Evolutionary conservation across 2,888 invertebrate genomes (phyloP).

Genomic region (Lithophane leautieri): DNA sequence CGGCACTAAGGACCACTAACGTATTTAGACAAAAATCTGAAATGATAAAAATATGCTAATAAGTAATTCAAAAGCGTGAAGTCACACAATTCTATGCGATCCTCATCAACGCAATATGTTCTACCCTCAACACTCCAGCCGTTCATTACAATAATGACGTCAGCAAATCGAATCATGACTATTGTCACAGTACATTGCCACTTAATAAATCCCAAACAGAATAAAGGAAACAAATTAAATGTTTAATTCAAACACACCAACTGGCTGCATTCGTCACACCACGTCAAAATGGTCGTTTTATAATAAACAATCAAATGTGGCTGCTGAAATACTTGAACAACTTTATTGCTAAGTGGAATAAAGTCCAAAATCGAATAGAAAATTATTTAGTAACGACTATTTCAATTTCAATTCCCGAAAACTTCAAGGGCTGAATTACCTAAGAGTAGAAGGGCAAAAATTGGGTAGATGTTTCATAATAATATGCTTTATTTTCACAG

Average conservation of each 20-base stretch:
- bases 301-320: conserved; percentile 30
- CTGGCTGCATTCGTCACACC: conserved; percentile 83
- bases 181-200: conserved; percentile 74
- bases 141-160: conserved; percentile 82
- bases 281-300: conserved; percentile 68
- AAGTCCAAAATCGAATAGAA: conserved; percentile 18
- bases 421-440: conserved; percentile 25
- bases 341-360: neutral
- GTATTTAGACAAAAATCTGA: neutral
- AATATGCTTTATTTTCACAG: neutral
- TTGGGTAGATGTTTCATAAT: neutral
- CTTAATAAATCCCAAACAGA: conserved; percentile 78
- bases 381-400: conserved; percentile 1
- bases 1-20: neutral
- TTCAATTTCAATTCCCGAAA: conserved; percentile 18
- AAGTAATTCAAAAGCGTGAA: conserved; percentile 12
- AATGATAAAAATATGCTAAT: conserved; percentile 29
- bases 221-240: conserved; percentile 89
- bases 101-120: conserved; percentile 51
- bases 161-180: conserved; percentile 79
- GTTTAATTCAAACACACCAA: conserved; percentile 87
- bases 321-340: neutral
- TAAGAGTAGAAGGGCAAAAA: conserved; percentile 13
- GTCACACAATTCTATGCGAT: conserved; percentile 44
- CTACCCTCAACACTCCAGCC: conserved; percentile 27